phyloP scores from a whole-genome alignment of 2,888 invertebrate genomes.

The Marasmarcha lunaedactyla region DNA sequence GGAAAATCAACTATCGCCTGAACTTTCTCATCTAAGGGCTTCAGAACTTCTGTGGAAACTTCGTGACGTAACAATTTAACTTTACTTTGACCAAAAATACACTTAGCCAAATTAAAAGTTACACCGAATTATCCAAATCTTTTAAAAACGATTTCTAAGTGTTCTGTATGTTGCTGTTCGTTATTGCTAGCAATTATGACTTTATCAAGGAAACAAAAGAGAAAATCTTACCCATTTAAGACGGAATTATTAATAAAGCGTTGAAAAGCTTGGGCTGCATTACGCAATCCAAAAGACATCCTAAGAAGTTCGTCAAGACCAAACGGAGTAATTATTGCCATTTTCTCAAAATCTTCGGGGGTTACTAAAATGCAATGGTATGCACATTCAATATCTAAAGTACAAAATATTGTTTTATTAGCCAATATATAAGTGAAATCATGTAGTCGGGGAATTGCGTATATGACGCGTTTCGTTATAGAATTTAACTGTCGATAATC shows the following conservation, averaged over 20 bases:
- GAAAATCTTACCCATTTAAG: constrained; percentile 10
- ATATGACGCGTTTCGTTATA: neutral
- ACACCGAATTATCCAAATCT: constrained; percentile 7
- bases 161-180: neutral
- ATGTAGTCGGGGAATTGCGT: constrained; percentile 8
- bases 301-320: constrained; percentile 14
- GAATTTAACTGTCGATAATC: constrained; percentile 1
- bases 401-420: constrained; percentile 6
- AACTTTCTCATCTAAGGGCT: constrained; percentile 12
- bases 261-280: constrained; percentile 13
- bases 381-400: constrained; percentile 8
- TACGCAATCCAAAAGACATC: constrained; percentile 9
- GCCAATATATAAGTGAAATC: constrained; percentile 10
- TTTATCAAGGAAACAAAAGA: constrained; percentile 25
- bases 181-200: constrained; percentile 19
- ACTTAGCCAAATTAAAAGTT: constrained; percentile 11
- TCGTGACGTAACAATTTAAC: constrained; percentile 14
- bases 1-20: constrained; percentile 6
- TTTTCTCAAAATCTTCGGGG: constrained; percentile 8
- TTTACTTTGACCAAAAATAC: constrained; percentile 10
- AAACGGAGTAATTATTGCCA: constrained; percentile 13
- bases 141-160: constrained; percentile 1
- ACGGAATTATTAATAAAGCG: constrained; percentile 14
- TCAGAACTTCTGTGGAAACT: constrained; percentile 13
- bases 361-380: constrained; percentile 5